Base-by-base conservation (phyloP, 2,113 vertebrate species). In the Callipepla squamata region DNA sequence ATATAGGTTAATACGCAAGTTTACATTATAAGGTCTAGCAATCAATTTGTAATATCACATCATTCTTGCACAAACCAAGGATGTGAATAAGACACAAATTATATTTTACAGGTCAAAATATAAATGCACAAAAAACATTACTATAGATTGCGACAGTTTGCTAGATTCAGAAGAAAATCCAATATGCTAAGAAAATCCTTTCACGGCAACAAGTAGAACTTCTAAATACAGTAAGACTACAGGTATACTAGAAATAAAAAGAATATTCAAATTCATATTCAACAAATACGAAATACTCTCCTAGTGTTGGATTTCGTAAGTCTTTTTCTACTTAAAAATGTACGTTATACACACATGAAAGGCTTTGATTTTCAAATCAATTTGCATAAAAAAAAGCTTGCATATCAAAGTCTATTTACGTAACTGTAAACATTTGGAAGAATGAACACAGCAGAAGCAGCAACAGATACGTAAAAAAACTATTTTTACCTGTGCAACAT, bases 401-500 rank as follows among this genome's bases (percentile, higher is more conserved):
- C 26, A 87, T n/a, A 57, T 59, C 6, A 30, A 67, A 61, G 13
- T 18, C 50, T 44, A 22, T 19, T 55, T 62, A 70, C 18, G 53
- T 69, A 48, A 66, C 13, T 58, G 48, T 15, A 70, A 92, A 73
- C 21, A 59, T 67, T 2, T 80, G 36, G 45, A 78, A 84, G 47
- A 90, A 90, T 5, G 58, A 80, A 73, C 82, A 40, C 21, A 72
- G 25, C 28, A 94, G 63, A 84, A 69, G 51, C 36, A 65, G 26
- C 19, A 96, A 57, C 5, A 80, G 72, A 75, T 21, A 89, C 0
- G 3, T 20, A 82, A 38, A 91, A 59, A 8, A 30, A 44, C 9
- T 50, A 30, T 17, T 92, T 97, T 98, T 95, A 99, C 99, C 98
- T 99, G 99, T 11, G 99, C 99, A 93, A 99, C 99, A 67, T 99